These are phyloP conservation scores for Pyrrhura leucotis DNA, from an alignment of 2,797 vertebrate genomes.

Conservation along the genomic window DNA sequence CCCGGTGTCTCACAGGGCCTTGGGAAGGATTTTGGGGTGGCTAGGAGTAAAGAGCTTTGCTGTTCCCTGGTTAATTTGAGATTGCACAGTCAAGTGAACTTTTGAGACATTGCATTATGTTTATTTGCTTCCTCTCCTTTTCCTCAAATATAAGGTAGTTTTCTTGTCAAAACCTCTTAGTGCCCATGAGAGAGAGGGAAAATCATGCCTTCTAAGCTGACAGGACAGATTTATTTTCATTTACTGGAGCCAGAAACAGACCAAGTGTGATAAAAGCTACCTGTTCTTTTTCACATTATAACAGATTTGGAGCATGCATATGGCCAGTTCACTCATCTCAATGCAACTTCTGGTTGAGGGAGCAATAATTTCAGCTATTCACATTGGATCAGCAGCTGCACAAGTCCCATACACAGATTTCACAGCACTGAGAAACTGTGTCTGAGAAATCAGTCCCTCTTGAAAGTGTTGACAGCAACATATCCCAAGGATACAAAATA, in stretches of 20 bases:
- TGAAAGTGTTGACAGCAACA: rapidly evolving
- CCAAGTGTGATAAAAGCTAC: not conserved
- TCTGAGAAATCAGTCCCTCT: not conserved
- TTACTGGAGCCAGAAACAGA: not conserved
- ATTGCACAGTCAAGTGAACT: rapidly evolving
- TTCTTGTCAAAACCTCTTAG: not conserved
- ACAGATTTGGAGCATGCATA: not conserved
- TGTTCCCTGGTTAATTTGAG: not conserved
- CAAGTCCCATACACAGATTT: not conserved
- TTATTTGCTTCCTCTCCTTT: not conserved
- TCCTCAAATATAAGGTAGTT: not conserved
- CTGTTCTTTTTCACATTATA: not conserved
- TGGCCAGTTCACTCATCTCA: not conserved
- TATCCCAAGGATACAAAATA: not conserved
- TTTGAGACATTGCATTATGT: not conserved
- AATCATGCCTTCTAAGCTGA: not conserved
- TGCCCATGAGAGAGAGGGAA: not conserved
- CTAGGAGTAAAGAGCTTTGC: not conserved
- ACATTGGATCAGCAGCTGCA: not conserved
- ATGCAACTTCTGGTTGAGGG: not conserved
- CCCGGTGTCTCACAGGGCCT: not conserved
- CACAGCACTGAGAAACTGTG: not conserved
- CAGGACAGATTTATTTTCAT: slow-evolving; percentile 8
- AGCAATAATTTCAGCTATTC: not conserved
- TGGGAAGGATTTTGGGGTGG: not conserved